Evolutionary conservation across 2,888 invertebrate species (phyloP), one percentile per base, ranked within the genome.

Genomic region (Alloplasta piceator): DNA sequence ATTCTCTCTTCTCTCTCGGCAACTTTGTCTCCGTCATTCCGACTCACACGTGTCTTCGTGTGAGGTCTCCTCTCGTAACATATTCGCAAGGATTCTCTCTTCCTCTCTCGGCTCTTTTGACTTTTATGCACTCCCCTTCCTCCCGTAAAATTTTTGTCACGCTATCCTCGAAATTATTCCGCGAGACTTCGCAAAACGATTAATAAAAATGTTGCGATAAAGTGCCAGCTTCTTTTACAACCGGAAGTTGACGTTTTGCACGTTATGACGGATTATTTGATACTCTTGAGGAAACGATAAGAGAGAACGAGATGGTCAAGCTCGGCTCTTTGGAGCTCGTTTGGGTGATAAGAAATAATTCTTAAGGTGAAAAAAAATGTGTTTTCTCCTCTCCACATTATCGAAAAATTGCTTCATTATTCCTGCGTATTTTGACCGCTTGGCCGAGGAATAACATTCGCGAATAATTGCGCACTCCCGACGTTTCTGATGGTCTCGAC

Each of bases 31-130:
- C 73, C 64, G 36, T 74, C 66, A n/a, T n/a, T n/a, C 48, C n/a
- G n/a, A n/a, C n/a, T n/a, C n/a, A n/a, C n/a, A n/a, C 50, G 50
- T 67, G 60, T 61, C 80, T 58, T 64, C 80, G 72, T 80, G 80
- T 80, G 80, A 73, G 80, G 80, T 80, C 80, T 67, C 71, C 4
- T n/a, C n/a, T n/a, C n/a, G n/a, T n/a, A n/a, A n/a, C n/a, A n/a
- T n/a, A n/a, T n/a, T n/a, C n/a, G n/a, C n/a, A n/a, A n/a, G n/a
- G n/a, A n/a, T n/a, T n/a, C n/a, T n/a, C n/a, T n/a, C n/a, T n/a
- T n/a, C n/a, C n/a, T n/a, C n/a, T n/a, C n/a, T n/a, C n/a, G n/a
- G n/a, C n/a, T n/a, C n/a, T n/a, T n/a, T n/a, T n/a, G n/a, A n/a
- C n/a, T n/a, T n/a, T n/a, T n/a, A n/a, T n/a, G n/a, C n/a, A n/a